A percentile compares a stretch with the other conserved stretches of the same genome.
Conservation (phyloP, 2,888 invertebrate genomes). For the Fragum whitleyi region DNA sequence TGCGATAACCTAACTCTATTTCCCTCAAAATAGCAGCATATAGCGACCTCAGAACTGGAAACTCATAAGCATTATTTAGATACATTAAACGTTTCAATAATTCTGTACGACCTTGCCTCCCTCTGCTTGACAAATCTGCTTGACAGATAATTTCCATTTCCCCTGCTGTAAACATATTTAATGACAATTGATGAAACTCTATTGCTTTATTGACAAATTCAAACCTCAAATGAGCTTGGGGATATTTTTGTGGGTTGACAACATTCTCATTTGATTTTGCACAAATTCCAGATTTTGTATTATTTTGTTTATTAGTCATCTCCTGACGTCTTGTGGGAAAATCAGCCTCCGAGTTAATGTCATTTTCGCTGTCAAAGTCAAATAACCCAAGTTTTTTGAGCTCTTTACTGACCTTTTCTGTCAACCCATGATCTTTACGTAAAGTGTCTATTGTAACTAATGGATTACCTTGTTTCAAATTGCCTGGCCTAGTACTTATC, state of each 20-base stretch:
- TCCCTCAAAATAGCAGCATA: not conserved
- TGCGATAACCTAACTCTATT: not conserved
- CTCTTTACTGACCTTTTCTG: not conserved
- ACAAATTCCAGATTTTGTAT: not conserved
- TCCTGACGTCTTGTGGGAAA: not conserved
- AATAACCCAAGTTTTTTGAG: not conserved
- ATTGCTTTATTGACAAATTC: not conserved
- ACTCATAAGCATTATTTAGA: not conserved
- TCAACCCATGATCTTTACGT: not conserved
- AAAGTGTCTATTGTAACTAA: not conserved
- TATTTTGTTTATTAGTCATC: not conserved
- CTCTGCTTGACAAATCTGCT: not conserved
- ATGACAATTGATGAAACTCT: not conserved
- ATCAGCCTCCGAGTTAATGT: not conserved
- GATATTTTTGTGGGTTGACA: not conserved
- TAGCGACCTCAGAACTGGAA: not conserved
- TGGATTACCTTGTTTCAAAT: too few relatives aligned
- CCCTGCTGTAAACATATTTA: not conserved
- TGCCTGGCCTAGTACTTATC: too few relatives aligned
- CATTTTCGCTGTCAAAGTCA: not conserved
- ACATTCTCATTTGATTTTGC: not conserved
- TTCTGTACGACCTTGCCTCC: not conserved
- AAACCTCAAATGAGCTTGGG: not conserved
- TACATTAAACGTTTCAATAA: not conserved
- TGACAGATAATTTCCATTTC: not conserved